Percentiles rank a stretch among this genome's conserved stretches.
phyloP scores from a whole-genome alignment of 2,797 vertebrate genomes.

The Rallus crepitans region DNA sequence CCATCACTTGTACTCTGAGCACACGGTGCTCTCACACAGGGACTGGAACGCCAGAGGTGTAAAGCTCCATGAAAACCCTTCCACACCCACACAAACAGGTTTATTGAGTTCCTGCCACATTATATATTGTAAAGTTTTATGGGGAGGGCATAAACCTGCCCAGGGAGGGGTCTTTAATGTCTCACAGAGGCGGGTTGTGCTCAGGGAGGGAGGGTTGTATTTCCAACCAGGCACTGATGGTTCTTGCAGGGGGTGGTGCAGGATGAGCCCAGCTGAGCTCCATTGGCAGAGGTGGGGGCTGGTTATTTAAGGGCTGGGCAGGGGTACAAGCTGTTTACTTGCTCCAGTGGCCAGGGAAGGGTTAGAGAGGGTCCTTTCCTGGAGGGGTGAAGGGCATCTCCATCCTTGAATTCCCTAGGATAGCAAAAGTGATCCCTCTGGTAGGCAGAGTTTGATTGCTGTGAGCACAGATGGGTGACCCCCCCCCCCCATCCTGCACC shows the following conservation, averaged over 20 bases:
- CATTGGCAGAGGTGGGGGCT: neutral
- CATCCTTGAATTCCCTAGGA: no score
- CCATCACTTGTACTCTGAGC: neutral
- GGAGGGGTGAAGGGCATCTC: neutral
- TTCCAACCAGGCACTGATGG: neutral
- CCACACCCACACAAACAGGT: neutral
- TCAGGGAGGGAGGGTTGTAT: neutral
- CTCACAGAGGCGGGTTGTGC: neutral
- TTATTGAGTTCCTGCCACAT: neutral
- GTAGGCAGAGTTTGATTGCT: neutral
- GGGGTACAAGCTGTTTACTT: accelerated
- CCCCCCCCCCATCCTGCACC: accelerated
- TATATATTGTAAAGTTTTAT: accelerated
- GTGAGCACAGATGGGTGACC: neutral
- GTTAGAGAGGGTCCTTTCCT: no score
- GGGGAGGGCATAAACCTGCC: accelerated
- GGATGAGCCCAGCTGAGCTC: neutral
- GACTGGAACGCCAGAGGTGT: neutral
- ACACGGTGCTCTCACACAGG: accelerated
- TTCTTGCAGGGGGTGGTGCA: neutral
- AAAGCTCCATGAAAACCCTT: neutral
- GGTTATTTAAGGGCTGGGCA: neutral
- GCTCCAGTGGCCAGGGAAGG: accelerated
- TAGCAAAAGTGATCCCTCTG: no score
- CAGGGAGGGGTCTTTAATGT: neutral